These are phyloP conservation scores for Helogale parvula DNA, from an alignment of 2,113 vertebrate species.

Conservation along the genomic window DNA sequence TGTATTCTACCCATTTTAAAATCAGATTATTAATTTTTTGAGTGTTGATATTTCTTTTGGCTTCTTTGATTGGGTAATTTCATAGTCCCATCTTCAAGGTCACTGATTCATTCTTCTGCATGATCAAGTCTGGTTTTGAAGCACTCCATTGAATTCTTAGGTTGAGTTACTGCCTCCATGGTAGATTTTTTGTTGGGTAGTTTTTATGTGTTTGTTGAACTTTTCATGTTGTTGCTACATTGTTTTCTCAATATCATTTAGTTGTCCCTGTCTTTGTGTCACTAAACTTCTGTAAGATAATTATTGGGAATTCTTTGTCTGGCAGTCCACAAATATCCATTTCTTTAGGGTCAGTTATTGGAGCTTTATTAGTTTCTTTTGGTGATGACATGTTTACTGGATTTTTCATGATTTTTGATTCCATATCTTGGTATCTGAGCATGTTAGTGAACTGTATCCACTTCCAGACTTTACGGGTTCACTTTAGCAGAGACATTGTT, in stretches of 20 bases:
- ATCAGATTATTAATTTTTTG: neutral
- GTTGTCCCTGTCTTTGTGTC: neutral
- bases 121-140: neutral
- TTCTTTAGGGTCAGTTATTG: neutral
- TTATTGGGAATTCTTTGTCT: neutral
- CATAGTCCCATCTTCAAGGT: neutral
- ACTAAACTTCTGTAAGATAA: neutral
- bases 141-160: neutral
- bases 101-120: neutral
- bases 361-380: neutral
- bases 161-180: neutral
- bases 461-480: neutral
- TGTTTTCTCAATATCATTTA: neutral
- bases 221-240: neutral
- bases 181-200: neutral
- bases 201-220: neutral
- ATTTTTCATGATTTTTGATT: neutral
- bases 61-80: neutral
- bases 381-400: neutral
- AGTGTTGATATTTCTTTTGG: neutral
- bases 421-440: neutral
- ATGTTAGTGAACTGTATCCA: neutral
- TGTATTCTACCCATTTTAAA: neutral
- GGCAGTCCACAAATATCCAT: neutral
- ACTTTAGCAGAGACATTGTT: neutral